Percentiles rank a stretch among this genome's conserved stretches.
phyloP scores from a whole-genome alignment of 2,888 invertebrate genomes.

The Automeris io region DNA sequence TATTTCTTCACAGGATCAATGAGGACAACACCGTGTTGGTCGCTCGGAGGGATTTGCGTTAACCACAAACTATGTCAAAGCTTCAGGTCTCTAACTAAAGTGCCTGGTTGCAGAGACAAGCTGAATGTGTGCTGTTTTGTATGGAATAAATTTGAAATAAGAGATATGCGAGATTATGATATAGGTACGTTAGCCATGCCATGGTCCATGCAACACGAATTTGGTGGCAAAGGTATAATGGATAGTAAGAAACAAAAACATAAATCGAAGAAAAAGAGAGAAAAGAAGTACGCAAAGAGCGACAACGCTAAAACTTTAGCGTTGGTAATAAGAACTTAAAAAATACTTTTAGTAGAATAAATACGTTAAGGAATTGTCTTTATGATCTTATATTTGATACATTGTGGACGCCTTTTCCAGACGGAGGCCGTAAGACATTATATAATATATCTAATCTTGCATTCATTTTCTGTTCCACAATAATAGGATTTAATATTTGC shows the following conservation, averaged over 20 bases:
- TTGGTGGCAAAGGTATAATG: constrained; percentile 48
- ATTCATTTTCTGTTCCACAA: too few relatives aligned
- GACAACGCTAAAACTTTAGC: constrained; percentile 12
- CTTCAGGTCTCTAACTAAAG: constrained; percentile 36
- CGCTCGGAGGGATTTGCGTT: constrained; percentile 54
- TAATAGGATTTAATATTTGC: too few relatives aligned
- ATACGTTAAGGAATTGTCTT: too few relatives aligned
- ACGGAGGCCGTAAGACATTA: too few relatives aligned
- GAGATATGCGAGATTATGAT: constrained; percentile 40
- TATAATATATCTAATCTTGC: too few relatives aligned
- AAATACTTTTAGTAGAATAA: too few relatives aligned
- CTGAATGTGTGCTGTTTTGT: constrained; percentile 57
- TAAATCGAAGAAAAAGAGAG: constrained; percentile 9
- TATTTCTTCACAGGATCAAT: constrained; percentile 39
- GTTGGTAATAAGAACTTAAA: constrained; percentile 15
- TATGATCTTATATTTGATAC: too few relatives aligned
- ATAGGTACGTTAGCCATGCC: constrained; percentile 36
- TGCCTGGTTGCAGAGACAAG: constrained; percentile 50
- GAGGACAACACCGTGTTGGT: constrained; percentile 53
- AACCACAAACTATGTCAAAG: constrained; percentile 44
- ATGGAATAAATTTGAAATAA: constrained; percentile 47
- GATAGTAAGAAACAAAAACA: constrained; percentile 11
- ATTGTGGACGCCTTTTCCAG: too few relatives aligned
- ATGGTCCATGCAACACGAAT: constrained; percentile 31
- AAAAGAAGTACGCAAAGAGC: background rate